Conservation (phyloP, 2,888 invertebrate genomes). For the Digitonthophagus gazella region DNA sequence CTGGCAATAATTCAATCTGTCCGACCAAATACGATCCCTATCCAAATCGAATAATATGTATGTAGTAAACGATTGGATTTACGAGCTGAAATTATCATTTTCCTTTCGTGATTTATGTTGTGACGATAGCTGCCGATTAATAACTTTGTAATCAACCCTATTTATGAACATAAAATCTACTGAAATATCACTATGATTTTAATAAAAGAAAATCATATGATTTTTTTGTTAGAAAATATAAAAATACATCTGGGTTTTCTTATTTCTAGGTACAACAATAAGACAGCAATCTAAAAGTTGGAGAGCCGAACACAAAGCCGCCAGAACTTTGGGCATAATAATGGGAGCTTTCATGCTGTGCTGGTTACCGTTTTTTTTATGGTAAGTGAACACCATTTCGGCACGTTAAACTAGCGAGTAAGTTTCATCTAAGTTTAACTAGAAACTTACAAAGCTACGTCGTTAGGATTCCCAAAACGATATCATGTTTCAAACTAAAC, state of each 20-base stretch:
- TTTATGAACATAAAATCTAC: no score
- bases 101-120: no score
- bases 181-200: no score
- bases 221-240: background rate
- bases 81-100: no score
- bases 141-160: no score
- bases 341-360: conserved; percentile 94
- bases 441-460: background rate
- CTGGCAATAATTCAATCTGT: no score
- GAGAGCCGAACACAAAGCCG: conserved; percentile 89
- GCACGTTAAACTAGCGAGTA: background rate
- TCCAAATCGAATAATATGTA: no score
- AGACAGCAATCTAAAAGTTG: conserved; percentile 75
- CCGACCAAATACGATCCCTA: no score
- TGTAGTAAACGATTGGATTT: no score
- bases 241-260: conserved; percentile 6
- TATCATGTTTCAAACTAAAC: background rate
- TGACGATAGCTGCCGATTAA: no score
- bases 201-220: no score
- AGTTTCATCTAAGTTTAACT: background rate
- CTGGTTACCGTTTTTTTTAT: conserved; percentile 95
- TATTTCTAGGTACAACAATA: conserved; percentile 61
- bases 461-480: background rate
- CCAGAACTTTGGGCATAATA: conserved; percentile 92
- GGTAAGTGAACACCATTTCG: conserved; percentile 57